A percentile compares a stretch with the other conserved stretches of the same genome.
phyloP scores from a whole-genome alignment of 2,113 vertebrate species.

The Podarcis raffonei region DNA sequence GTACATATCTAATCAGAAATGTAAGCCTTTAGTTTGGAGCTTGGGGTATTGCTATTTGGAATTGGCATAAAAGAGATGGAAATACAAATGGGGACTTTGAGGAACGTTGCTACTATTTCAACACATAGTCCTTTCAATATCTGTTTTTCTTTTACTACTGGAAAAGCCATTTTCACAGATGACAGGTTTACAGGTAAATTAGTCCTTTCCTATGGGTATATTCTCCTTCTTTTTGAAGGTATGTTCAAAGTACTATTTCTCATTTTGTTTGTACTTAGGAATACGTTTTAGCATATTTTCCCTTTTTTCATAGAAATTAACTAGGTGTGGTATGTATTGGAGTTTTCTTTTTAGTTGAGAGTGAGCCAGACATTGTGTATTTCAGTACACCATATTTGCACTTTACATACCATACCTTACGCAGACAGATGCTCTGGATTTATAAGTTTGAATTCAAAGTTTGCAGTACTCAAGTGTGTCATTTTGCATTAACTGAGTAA shows the following conservation, averaged over 20 bases:
- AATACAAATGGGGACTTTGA: constrained; percentile 41
- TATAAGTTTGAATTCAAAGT: not conserved
- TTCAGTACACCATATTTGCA: constrained; percentile 26
- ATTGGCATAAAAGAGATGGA: constrained; percentile 16
- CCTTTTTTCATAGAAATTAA: constrained; percentile 27
- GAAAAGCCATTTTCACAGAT: constrained; percentile 38
- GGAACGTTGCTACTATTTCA: constrained; percentile 27
- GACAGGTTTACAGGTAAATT: constrained; percentile 55
- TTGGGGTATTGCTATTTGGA: constrained; percentile 23
- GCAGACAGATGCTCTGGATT: not conserved
- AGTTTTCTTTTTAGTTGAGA: constrained; percentile 33
- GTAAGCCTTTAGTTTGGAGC: not conserved
- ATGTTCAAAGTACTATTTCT: constrained; percentile 50
- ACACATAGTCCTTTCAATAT: constrained; percentile 13
- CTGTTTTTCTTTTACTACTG: constrained; percentile 28
- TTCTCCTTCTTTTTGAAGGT: constrained; percentile 45
- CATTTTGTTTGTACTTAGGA: constrained; percentile 39
- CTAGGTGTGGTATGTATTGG: constrained; percentile 18
- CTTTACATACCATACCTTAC: not conserved
- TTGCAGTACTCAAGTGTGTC: not conserved
- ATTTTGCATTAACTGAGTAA: not conserved
- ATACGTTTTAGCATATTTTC: not conserved
- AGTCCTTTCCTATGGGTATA: constrained; percentile 10
- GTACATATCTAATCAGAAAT: constrained; percentile 42
- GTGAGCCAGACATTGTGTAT: constrained; percentile 5